Evolutionary conservation across 2,888 invertebrate genomes (phyloP), one percentile per base, ranked within the genome.

Genomic region (Sialis lutaria): DNA sequence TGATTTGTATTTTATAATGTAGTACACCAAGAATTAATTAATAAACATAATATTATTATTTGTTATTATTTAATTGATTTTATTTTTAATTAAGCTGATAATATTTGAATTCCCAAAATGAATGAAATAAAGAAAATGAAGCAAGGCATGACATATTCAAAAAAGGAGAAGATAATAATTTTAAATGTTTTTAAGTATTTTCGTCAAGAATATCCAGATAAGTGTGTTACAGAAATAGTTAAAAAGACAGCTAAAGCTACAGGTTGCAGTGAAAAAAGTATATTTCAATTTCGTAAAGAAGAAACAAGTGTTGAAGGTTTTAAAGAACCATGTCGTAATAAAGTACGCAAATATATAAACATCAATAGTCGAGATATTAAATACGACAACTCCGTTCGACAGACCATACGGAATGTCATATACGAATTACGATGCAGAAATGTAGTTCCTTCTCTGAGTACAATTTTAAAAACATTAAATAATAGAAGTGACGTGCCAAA

Each of bases 161-260:
- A 60, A 48, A 64, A 64, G 54, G 65, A 64, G 51, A 65, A 65
- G 53, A 64, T 61, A 33, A 65, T 65, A 33, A 65, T 65, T 46
- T 53, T 65, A 37, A 65, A 65, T 50, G 65, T 65, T 5, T 65
- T 65, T 48, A 64, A 64, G 55, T 65, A 64, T 53, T 64, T 65
- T 50, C 58, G 59, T 9, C 52, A 51, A 12, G 55, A 60, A 48
- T 55, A 57, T 51, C 58, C 63, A 2, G 62, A 64, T 35, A 57
- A 58, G 47, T 61, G 61, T 47, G 59, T 64, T 13, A 64, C 65
- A 8, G 63, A 64, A 49, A 54, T 63, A 32, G 64, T 64, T 5
- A 54, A 62, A 39, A 53, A 60, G 33, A 64, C 65, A 35, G 55
- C 65, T 3, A 61, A 59, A 56, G 65, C 65, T 7, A 65, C 64